These are phyloP conservation scores for Platycnemis pennipes DNA, from an alignment of 2,888 invertebrate genomes.

Conservation along the genomic window DNA sequence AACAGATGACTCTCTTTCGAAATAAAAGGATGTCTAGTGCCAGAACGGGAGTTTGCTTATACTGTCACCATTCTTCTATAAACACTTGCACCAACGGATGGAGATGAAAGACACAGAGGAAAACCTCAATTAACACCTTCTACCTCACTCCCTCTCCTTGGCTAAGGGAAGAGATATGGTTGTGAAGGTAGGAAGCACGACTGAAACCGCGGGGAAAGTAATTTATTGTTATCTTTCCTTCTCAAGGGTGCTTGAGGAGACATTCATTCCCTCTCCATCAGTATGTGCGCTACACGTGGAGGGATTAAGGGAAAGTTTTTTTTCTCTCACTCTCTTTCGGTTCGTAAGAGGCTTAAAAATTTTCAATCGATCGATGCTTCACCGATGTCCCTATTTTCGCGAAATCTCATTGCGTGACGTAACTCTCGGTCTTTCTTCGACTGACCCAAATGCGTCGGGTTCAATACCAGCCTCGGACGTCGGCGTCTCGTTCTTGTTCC, in stretches of 20 bases:
- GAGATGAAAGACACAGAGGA: neutral
- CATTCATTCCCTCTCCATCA: neutral
- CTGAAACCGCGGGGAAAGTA: constrained; percentile 5
- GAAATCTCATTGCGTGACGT: constrained; percentile 24
- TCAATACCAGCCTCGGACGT: neutral
- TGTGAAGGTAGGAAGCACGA: neutral
- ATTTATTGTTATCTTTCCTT: constrained; percentile 5
- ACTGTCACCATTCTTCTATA: neutral
- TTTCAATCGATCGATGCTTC: neutral
- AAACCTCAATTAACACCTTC: neutral
- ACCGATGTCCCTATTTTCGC: neutral
- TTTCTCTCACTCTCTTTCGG: no score
- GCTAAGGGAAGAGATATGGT: neutral
- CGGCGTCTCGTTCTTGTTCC: neutral
- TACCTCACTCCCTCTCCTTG: neutral
- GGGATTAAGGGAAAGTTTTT: neutral
- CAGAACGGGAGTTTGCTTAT: neutral
- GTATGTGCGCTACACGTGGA: neutral
- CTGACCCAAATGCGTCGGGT: neutral
- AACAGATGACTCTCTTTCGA: neutral
- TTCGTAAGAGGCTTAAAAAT: constrained; percentile 22
- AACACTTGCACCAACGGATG: neutral
- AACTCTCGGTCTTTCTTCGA: neutral
- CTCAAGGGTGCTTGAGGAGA: neutral
- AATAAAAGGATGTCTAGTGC: neutral